These are phyloP conservation scores for Dynastes maya DNA, from an alignment of 2,888 invertebrate species.

Conservation along the genomic window DNA sequence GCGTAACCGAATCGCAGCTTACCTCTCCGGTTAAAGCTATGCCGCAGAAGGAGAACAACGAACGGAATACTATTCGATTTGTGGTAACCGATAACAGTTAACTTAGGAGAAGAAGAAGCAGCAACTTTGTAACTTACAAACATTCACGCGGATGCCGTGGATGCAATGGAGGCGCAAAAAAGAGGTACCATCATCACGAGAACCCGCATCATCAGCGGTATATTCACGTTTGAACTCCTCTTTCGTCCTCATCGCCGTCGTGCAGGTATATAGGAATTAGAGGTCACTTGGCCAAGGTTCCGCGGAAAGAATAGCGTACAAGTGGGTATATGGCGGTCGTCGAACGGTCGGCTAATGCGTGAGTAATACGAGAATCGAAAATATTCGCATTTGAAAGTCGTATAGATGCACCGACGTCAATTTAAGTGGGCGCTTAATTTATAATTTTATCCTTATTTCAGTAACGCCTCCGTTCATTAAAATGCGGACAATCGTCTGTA, in stretches of 20 bases:
- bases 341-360: slow-evolving; percentile 2
- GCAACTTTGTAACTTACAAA: slow-evolving; percentile 9
- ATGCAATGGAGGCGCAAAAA: slow-evolving; percentile 15
- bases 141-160: background rate
- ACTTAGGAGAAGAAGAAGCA: slow-evolving; percentile 20
- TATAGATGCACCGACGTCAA: background rate
- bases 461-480: slow-evolving; percentile 29
- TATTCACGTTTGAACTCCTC: slow-evolving; percentile 21
- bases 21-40: slow-evolving; percentile 2
- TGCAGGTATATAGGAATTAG: slow-evolving; percentile 9
- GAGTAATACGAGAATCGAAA: slow-evolving; percentile 20
- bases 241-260: background rate
- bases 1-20: too few relatives aligned
- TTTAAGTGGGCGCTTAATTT: slow-evolving; percentile 40
- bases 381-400: background rate
- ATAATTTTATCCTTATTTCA: slow-evolving; percentile 38
- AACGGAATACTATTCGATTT: slow-evolving; percentile 15
- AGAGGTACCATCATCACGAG: background rate
- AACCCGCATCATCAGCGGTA: slow-evolving; percentile 19
- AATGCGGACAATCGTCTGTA: slow-evolving; percentile 28
- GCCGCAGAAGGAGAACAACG: slow-evolving; percentile 24
- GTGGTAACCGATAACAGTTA: slow-evolving; percentile 32
- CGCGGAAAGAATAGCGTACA: slow-evolving; percentile 26
- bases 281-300: slow-evolving; percentile 35
- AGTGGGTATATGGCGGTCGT: slow-evolving; percentile 24